Evolutionary conservation across 2,797 vertebrate genomes (phyloP).

Genomic region (Pogoniulus pusillus): DNA sequence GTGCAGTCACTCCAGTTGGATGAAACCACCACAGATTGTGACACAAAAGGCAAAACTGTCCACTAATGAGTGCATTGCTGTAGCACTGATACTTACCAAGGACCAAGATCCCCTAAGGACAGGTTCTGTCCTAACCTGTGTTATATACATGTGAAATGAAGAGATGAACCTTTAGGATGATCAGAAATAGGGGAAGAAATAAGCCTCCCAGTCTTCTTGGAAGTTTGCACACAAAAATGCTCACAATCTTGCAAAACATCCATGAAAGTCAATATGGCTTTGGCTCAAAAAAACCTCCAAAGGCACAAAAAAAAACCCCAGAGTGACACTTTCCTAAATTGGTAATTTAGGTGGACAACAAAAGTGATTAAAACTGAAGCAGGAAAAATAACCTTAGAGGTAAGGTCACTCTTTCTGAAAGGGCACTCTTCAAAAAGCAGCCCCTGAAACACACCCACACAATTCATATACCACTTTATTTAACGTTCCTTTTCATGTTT

Average conservation of each 20-base stretch:
- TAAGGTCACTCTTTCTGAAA: conserved; percentile 3
- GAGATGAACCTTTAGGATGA: not conserved
- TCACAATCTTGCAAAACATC: not conserved
- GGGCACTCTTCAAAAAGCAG: conserved; percentile 32
- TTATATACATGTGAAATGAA: not conserved
- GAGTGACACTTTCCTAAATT: not conserved
- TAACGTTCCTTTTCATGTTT: conserved; percentile 48
- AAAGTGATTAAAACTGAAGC: not conserved
- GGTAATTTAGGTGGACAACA: not conserved
- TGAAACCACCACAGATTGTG: not conserved
- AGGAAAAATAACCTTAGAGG: not conserved
- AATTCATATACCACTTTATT: conserved; percentile 29
- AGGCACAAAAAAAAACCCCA: not conserved
- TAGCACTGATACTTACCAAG: not conserved
- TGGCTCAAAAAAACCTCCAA: not conserved
- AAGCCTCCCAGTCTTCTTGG: not conserved
- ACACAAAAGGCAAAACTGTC: rapidly evolving
- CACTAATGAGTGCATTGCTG: not conserved
- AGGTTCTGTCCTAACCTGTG: not conserved
- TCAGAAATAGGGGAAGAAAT: not conserved
- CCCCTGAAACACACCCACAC: conserved; percentile 32
- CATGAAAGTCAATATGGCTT: not conserved
- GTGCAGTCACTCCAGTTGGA: not conserved
- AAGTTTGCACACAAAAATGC: not conserved
- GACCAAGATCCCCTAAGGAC: not conserved